Evolutionary conservation across 1,140 invertebrate genomes (phyloP).

Genomic region (Oppia nitens): DNA sequence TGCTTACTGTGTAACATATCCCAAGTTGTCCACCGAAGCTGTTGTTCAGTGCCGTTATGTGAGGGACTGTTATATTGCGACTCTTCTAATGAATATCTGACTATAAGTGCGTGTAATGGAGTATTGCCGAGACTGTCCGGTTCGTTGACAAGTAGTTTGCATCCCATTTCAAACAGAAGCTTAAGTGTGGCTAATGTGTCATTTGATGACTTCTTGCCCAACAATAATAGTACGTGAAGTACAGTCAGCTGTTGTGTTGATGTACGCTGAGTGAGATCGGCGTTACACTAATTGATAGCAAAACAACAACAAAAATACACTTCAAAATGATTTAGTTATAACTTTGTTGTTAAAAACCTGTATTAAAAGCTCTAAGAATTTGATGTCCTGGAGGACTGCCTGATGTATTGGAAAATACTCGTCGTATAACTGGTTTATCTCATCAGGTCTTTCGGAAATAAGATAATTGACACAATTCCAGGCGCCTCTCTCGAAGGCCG

Average conservation of each 20-base stretch:
- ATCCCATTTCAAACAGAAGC: conserved; percentile 42
- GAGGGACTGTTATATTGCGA: conserved; percentile 36
- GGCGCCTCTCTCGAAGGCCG: conserved; percentile 47
- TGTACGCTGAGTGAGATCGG: conserved; percentile 45
- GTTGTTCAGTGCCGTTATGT: conserved; percentile 34
- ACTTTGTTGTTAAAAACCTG: conserved; percentile 9
- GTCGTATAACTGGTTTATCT: conserved; percentile 53
- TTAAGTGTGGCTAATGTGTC: conserved; percentile 46
- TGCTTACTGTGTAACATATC: conserved; percentile 48
- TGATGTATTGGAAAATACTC: conserved; percentile 58
- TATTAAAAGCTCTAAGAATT: conserved; percentile 39
- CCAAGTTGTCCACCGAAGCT: conserved; percentile 46
- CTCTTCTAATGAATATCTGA: conserved; percentile 51
- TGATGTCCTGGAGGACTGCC: conserved; percentile 45
- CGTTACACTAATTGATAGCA: conserved; percentile 44
- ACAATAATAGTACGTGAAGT: conserved; percentile 37
- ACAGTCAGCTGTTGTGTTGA: conserved; percentile 54
- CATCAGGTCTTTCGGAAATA: conserved; percentile 43
- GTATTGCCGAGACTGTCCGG: conserved; percentile 47
- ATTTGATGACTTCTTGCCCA: conserved; percentile 43
- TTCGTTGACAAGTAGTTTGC: conserved; percentile 50
- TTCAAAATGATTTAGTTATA: too few relatives aligned
- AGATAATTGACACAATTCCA: conserved; percentile 51
- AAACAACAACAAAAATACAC: too few relatives aligned
- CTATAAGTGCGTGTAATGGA: conserved; percentile 43